Base-by-base conservation (phyloP, 2,888 invertebrate genomes). In the Drosophila mimica region DNA sequence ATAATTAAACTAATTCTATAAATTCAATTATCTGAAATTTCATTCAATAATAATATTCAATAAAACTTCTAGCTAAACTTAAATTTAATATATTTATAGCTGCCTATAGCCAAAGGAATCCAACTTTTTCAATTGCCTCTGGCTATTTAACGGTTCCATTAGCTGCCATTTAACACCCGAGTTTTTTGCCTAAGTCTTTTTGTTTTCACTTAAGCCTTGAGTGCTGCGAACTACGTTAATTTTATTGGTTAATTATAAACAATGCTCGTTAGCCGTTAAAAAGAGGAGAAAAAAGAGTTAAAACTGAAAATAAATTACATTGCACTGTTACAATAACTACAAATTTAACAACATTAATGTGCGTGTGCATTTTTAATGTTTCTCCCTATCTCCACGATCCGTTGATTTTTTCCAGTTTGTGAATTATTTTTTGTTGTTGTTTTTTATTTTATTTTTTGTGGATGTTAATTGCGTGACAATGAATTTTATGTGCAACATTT, bases 381-480 rank as follows among this genome's bases (percentile, higher is more conserved):
- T 40, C 15, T 31, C 17, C 9, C 17, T 20, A 40, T 31, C 36
- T 74, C 72, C 36, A 81, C 79, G 78, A 65, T 48, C 72, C 74
- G 82, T 57, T 84, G 82, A 66, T 73, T 88, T 88, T 70, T 66
- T 70, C 46, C 4, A 66, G 67, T 78, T 87, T 79, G 84, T 83
- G 79, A 84, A 89, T 81, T 67, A 73, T 79, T 56, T 36, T 56
- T 28, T 6, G n/a, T 3, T n/a, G 5, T 13, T 38, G n/a, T 4
- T 51, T 11, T 1, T 31, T 28, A 8, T 20, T 25, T 28, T 7
- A 3, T 36, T 17, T 54, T 28, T 56, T 28, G 79, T 67, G 51
- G 49, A 79, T 69, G 63, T 78, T 83, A 85, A 90, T 90, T 74
- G 89, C 83, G 52, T 88, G 90, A 81, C 88, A 85, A 80, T 90